Evolutionary conservation across 1,140 invertebrate species (phyloP).

Genomic region (Drosophila ercepeae): DNA sequence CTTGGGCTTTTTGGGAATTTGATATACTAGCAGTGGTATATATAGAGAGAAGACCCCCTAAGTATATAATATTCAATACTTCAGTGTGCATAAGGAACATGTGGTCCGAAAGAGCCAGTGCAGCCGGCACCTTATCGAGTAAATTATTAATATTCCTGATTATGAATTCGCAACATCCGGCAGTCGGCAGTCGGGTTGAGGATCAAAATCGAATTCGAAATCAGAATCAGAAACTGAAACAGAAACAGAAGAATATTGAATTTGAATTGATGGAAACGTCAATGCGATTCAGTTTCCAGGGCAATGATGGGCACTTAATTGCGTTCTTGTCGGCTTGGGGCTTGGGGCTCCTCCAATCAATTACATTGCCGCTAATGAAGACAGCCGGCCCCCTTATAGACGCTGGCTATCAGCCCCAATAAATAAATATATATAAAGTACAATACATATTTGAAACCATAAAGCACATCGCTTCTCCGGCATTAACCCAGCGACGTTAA

Average conservation of each 20-base stretch:
- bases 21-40: conserved; percentile 9
- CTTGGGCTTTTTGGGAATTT: conserved; percentile 25
- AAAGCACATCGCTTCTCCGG: conserved; percentile 16
- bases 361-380: conserved; percentile 31
- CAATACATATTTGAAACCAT: conserved; percentile 9
- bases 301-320: conserved; percentile 40
- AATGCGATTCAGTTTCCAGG: conserved; percentile 20
- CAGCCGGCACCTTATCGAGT: conserved; percentile 34
- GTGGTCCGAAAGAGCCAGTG: conserved; percentile 8
- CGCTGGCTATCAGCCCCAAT: conserved; percentile 24
- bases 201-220: conserved; percentile 22
- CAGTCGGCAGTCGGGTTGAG: conserved; percentile 27
- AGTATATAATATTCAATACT: not conserved
- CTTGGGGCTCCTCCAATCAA: conserved; percentile 43
- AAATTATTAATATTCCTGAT: conserved; percentile 39
- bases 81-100: conserved; percentile 25
- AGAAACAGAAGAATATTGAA: too few species aligned
- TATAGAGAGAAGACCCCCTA: not conserved
- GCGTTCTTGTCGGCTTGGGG: conserved; percentile 39
- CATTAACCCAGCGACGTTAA: conserved; percentile 46
- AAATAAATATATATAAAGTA: conserved; percentile 2
- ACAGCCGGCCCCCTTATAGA: not conserved
- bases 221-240: not conserved
- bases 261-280: conserved; percentile 13
- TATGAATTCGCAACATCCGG: conserved; percentile 54